phyloP scores from a whole-genome alignment of 2,888 invertebrate species.

The Agriopis marginaria region DNA sequence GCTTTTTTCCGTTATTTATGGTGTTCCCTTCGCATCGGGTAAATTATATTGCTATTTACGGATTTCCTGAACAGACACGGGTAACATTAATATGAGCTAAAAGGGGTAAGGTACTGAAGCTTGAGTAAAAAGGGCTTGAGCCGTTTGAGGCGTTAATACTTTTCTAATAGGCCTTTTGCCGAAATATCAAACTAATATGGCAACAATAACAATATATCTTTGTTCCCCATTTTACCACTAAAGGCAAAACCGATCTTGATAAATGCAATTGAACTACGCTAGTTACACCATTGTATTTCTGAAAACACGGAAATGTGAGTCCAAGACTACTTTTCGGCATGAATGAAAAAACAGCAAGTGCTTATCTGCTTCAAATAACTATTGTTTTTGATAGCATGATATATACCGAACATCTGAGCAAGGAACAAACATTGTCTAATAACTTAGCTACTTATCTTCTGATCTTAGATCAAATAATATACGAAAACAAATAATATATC shows the following conservation, averaged over 20 bases:
- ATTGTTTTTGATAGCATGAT: not conserved
- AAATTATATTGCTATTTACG: constrained; percentile 38
- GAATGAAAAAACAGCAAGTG: not conserved
- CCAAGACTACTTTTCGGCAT: not conserved
- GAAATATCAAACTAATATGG: too few species aligned
- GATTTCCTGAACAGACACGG: constrained; percentile 31
- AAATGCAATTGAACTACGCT: too few species aligned
- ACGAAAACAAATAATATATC: constrained; percentile 23
- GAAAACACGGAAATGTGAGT: too few species aligned
- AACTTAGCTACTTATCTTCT: constrained; percentile 3
- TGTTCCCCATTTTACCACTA: too few species aligned
- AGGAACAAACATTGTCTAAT: constrained; percentile 15
- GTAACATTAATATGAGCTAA: constrained; percentile 17
- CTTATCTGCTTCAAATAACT: not conserved
- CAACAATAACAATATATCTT: too few species aligned
- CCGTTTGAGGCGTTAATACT: not conserved
- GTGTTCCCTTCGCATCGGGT: constrained; percentile 24
- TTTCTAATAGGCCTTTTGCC: too few species aligned
- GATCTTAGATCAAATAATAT: constrained; percentile 16
- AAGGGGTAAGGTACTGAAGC: constrained; percentile 14
- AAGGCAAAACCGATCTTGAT: too few species aligned
- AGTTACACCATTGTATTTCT: too few species aligned
- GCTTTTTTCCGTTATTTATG: constrained; percentile 37
- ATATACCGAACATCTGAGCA: not conserved
- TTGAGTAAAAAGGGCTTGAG: constrained; percentile 7